Evolutionary conservation across 2,113 vertebrate genomes (phyloP).

Genomic region (Phyllostomus hastatus): DNA sequence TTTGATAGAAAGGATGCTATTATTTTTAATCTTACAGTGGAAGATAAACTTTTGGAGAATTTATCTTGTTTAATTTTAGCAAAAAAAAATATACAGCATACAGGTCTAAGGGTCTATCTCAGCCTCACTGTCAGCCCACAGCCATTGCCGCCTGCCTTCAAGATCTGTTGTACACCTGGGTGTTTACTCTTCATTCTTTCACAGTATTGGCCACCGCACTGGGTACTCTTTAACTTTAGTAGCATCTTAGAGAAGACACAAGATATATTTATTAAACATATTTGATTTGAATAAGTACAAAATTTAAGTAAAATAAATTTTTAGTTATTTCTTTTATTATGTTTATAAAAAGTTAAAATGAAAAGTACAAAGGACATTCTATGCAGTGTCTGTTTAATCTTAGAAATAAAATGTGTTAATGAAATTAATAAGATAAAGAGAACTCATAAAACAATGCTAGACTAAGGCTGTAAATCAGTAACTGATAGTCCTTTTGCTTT

Average conservation of each 20-base stretch:
- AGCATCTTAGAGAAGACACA: neutral
- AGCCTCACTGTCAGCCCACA: neutral
- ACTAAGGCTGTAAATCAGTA: neutral
- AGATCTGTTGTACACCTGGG: neutral
- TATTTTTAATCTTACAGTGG: neutral
- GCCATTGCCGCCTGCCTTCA: neutral
- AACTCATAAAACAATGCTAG: neutral
- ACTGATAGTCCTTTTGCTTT: neutral
- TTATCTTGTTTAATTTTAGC: neutral
- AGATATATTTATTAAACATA: neutral
- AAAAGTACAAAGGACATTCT: neutral
- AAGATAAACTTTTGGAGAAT: neutral
- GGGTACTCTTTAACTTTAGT: neutral
- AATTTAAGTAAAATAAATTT: neutral
- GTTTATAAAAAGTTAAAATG: neutral
- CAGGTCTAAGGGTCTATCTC: neutral
- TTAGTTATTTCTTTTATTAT: constrained; percentile 11
- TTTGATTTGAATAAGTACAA: neutral
- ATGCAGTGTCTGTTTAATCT: neutral
- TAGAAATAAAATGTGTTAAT: neutral
- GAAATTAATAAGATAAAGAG: neutral
- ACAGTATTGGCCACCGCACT: neutral
- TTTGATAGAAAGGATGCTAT: constrained; percentile 15
- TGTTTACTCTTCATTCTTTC: neutral
- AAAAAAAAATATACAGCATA: neutral